Conservation (phyloP, 2,113 vertebrate genomes). For the Pteronura brasiliensis region DNA sequence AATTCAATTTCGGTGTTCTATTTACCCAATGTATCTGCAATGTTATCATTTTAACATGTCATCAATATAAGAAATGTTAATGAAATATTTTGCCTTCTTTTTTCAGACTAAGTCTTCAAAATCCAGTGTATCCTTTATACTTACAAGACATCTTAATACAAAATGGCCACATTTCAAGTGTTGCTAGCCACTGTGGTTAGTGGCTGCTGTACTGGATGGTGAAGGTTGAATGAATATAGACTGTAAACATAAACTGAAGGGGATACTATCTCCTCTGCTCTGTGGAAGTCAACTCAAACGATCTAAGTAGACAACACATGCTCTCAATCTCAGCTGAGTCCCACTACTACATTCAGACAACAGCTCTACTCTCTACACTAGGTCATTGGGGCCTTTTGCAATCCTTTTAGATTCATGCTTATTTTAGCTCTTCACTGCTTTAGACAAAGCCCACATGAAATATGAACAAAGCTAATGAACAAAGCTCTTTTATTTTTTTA, state of each 20-base stretch:
- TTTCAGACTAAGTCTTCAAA: background rate
- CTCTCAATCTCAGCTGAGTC: background rate
- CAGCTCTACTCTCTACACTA: background rate
- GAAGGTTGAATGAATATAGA: background rate
- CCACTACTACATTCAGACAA: background rate
- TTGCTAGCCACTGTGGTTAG: background rate
- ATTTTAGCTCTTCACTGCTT: background rate
- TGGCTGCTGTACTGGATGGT: background rate
- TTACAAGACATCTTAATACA: background rate
- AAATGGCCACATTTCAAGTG: background rate
- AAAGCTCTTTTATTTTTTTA: background rate
- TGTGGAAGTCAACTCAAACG: background rate
- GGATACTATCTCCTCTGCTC: background rate
- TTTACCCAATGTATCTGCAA: background rate
- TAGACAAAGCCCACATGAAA: background rate
- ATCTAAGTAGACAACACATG: background rate
- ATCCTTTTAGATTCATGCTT: background rate
- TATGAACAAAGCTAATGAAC: background rate
- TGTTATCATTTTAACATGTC: background rate
- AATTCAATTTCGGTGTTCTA: background rate
- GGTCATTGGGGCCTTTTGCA: background rate
- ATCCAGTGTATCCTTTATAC: background rate
- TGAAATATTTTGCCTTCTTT: background rate
- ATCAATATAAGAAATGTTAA: background rate
- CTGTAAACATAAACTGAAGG: background rate